These are phyloP conservation scores for Drosophila histrio DNA, from an alignment of 2,888 invertebrate genomes.

Conservation along the genomic window DNA sequence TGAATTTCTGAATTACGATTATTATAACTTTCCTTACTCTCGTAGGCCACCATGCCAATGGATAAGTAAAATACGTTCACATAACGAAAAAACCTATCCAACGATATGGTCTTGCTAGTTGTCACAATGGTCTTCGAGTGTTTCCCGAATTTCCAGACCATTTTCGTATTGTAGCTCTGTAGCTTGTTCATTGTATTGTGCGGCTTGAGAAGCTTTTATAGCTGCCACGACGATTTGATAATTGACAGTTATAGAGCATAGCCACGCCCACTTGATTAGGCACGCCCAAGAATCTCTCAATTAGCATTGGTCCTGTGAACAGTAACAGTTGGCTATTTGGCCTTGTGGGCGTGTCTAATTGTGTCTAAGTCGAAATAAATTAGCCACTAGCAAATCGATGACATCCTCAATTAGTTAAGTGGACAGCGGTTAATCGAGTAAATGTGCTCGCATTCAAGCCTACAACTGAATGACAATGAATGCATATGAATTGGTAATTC, in stretches of 20 bases:
- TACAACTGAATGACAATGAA: background rate
- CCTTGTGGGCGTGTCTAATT: constrained; percentile 53
- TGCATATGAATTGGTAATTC: background rate
- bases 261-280: constrained; percentile 58
- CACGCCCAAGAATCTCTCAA: constrained; percentile 58
- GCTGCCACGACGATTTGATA: constrained; percentile 41
- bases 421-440: constrained; percentile 32
- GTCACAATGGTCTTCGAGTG: background rate
- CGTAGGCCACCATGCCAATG: constrained; percentile 72
- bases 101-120: constrained; percentile 7
- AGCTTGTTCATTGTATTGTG: background rate
- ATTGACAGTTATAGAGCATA: constrained; percentile 43
- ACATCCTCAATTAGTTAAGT: constrained; percentile 58
- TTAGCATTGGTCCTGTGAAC: constrained; percentile 61
- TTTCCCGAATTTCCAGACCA: constrained; percentile 12
- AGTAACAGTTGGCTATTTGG: constrained; percentile 55
- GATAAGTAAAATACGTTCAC: constrained; percentile 67
- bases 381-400: constrained; percentile 56
- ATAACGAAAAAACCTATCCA: constrained; percentile 61
- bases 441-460: background rate
- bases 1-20: background rate
- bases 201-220: constrained; percentile 17
- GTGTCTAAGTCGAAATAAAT: constrained; percentile 56
- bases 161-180: background rate
- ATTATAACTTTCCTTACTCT: background rate